phyloP scores from a whole-genome alignment of 2,113 vertebrate genomes.

The Agapornis roseicollis region DNA sequence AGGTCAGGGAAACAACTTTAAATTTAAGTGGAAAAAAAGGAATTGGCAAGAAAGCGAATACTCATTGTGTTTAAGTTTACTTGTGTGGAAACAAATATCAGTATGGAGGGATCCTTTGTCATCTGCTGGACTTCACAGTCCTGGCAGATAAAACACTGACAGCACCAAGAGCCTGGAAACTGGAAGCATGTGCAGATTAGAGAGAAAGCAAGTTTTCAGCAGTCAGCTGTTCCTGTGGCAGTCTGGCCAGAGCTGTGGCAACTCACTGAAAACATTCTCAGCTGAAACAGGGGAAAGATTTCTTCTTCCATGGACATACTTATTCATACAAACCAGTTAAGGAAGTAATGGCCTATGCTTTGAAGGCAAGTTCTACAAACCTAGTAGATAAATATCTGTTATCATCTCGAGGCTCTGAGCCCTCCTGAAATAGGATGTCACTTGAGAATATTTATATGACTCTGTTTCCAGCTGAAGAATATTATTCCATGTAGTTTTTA shows the following conservation, averaged over 20 bases:
- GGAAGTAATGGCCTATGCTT: not conserved
- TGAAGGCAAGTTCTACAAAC: not conserved
- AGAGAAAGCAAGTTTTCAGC: not conserved
- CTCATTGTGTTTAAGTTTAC: not conserved
- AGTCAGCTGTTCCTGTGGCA: not conserved
- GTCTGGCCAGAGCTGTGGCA: not conserved
- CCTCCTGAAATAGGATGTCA: not conserved
- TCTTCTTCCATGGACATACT: not conserved
- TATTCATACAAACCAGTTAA: not conserved
- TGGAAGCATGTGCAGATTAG: not conserved
- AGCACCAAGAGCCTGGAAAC: not conserved
- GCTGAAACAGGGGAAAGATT: not conserved
- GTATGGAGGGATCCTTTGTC: not conserved
- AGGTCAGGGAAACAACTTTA: not conserved
- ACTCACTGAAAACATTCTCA: not conserved
- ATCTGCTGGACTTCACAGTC: not conserved
- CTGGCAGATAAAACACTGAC: not conserved
- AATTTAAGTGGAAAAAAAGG: not conserved
- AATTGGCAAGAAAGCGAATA: not conserved
- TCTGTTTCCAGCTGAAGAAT: not conserved
- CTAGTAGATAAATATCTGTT: not conserved
- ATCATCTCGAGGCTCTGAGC: not conserved
- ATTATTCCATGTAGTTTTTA: not conserved
- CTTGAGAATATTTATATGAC: not conserved
- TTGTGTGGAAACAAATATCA: not conserved